Conservation (phyloP, 2,888 invertebrate genomes). For the Disparrhopalites patrizii region DNA sequence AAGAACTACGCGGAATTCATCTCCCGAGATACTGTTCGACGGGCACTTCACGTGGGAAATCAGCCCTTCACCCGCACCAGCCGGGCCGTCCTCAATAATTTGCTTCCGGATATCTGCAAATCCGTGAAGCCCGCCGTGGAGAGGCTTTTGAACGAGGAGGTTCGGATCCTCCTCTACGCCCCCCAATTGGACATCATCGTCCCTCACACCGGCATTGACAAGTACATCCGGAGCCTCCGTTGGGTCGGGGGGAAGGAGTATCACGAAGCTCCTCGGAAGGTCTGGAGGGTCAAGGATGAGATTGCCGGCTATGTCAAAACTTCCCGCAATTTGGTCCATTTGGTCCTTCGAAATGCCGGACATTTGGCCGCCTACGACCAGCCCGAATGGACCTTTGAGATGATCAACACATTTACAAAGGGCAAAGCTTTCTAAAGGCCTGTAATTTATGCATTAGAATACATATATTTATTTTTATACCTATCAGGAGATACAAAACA, state of each 20-base stretch:
- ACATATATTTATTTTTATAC: no score
- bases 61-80: conserved; percentile 37
- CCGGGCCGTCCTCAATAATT: conserved; percentile 52
- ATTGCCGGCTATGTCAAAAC: conserved; percentile 72
- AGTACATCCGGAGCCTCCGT: conserved; percentile 67
- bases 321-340: conserved; percentile 66
- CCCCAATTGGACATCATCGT: conserved; percentile 90
- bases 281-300: conserved; percentile 63
- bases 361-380: background rate
- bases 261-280: conserved; percentile 61
- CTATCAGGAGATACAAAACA: no score
- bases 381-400: background rate
- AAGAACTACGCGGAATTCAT: conserved; percentile 38
- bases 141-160: conserved; percentile 59
- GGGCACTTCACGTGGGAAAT: conserved; percentile 12
- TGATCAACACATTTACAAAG: background rate
- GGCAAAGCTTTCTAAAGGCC: background rate
- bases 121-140: conserved; percentile 63
- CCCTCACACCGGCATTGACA: conserved; percentile 77
- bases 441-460: no score
- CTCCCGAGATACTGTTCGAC: conserved; percentile 31
- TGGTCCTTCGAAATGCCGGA: conserved; percentile 62
- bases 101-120: conserved; percentile 74
- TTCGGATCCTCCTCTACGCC: conserved; percentile 74
- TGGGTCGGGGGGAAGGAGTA: conserved; percentile 67